Conservation (phyloP, 2,888 invertebrate species). For the Apotomis betuletana region DNA sequence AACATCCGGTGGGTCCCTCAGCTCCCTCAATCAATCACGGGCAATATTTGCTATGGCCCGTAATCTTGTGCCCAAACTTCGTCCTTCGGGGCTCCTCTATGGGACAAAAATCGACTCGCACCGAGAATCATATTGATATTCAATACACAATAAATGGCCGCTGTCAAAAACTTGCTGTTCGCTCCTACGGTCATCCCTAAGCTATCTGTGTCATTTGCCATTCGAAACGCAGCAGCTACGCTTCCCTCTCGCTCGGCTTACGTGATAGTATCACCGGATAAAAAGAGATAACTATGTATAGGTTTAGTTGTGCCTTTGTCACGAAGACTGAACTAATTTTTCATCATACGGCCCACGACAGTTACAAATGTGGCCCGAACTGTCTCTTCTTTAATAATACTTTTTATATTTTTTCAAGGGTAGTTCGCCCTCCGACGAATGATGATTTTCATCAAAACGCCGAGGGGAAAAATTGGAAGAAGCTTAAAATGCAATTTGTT, state of each 20-base stretch:
- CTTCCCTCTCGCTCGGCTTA: slow-evolving; percentile 59
- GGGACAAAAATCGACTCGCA: slow-evolving; percentile 82
- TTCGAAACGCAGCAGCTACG: slow-evolving; percentile 74
- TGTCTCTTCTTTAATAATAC: slow-evolving; percentile 85
- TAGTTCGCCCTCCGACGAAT: slow-evolving; percentile 76
- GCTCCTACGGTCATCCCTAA: slow-evolving; percentile 84
- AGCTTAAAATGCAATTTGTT: slow-evolving; percentile 78
- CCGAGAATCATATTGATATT: slow-evolving; percentile 84
- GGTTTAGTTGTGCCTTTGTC: slow-evolving; percentile 81
- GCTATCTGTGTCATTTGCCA: slow-evolving; percentile 83
- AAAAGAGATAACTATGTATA: slow-evolving; percentile 72
- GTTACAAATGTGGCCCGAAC: slow-evolving; percentile 83
- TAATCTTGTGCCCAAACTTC: slow-evolving; percentile 80
- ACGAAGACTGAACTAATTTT: slow-evolving; percentile 83
- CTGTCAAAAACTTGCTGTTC: slow-evolving; percentile 84
- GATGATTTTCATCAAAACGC: slow-evolving; percentile 77
- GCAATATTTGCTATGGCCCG: slow-evolving; percentile 80
- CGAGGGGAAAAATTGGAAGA: slow-evolving; percentile 72
- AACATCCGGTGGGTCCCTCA: slow-evolving; percentile 62
- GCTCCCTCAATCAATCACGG: slow-evolving; percentile 72
- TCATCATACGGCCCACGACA: slow-evolving; percentile 84
- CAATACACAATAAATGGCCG: slow-evolving; percentile 83
- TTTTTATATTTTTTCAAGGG: slow-evolving; percentile 82
- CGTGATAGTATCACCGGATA: slow-evolving; percentile 47
- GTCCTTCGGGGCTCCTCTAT: slow-evolving; percentile 71